A percentile compares a stretch with the other conserved stretches of the same genome.
Conservation (phyloP, 2,113 vertebrate species). For the Dicentrarchus labrax region DNA sequence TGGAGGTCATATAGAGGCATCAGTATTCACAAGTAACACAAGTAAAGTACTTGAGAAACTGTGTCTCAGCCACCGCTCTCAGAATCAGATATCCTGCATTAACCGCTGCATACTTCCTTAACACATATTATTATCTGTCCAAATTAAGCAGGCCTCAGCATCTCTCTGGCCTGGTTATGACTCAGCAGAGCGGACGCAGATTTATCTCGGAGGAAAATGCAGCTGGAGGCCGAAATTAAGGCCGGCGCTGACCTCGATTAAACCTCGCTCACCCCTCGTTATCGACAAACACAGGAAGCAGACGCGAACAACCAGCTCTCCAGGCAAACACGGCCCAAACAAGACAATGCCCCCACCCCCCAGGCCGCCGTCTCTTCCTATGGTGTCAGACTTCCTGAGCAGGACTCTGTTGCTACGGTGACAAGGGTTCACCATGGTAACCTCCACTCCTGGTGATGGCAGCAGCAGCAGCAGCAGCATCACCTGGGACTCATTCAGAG, state of each 20-base stretch:
- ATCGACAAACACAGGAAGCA: constrained; percentile 55
- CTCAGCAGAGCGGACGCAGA: background rate
- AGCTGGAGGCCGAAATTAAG: constrained; percentile 8
- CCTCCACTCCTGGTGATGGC: constrained; percentile 1
- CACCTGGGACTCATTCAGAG: constrained; percentile 36
- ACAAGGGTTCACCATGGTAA: constrained; percentile 26
- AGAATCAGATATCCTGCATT: too few species aligned
- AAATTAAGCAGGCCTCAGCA: background rate
- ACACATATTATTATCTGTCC: background rate
- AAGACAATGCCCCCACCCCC: background rate
- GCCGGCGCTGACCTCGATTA: background rate
- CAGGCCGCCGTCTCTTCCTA: background rate
- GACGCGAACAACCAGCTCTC: background rate
- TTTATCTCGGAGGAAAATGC: background rate
- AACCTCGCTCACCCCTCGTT: constrained; percentile 19
- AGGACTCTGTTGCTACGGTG: constrained; percentile 30
- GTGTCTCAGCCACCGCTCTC: too few species aligned
- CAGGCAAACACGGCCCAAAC: background rate
- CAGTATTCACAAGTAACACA: too few species aligned
- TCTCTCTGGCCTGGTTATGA: background rate
- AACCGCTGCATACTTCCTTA: too few species aligned
- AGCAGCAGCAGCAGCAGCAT: constrained; percentile 6
- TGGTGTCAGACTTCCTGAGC: constrained; percentile 24
- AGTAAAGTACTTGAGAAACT: too few species aligned
- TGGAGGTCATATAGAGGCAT: too few species aligned